Base-by-base conservation (phyloP, 1,140 invertebrate species). In the Caenorhabditis inopinata region DNA sequence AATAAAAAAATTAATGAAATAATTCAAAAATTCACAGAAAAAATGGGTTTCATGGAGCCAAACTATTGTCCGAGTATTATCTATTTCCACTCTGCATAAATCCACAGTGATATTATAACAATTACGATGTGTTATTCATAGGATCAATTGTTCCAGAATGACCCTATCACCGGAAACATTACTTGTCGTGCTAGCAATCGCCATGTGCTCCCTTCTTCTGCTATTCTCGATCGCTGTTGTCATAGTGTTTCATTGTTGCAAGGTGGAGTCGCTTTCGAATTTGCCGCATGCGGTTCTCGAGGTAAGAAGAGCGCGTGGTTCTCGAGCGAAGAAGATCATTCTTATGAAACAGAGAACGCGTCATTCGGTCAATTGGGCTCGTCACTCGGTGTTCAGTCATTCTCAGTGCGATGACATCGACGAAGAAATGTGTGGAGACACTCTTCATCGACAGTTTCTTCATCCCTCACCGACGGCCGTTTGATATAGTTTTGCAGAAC, bases 191-290 rank as follows among this genome's bases (percentile, higher is more conserved):
- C 25, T 78, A 6, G 76, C 76, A 6, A 62, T 78, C 7, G 76
- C 76, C n/a, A 78, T 78, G 76, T 78, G 76, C 23, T 62, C 49
- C 32, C 49, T 78, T n/a, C 53, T 78, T 7, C 49, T 78, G 0
- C 53, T 78, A 5, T 78, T 78, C 53, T 48, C 76, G 25, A 29
- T 78, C 12, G 76, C 76, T 27, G 49, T 53, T 5, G 47, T 68
- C n/a, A 42, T 78, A 5, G 53, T 78, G 3, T 78, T 48, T 38
- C 76, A 53, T 25, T 78, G 76, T 16, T 78, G 76, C 16, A 78
- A 78, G 46, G 76, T 48, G 11, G 35, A 58, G n/a, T 51, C 49
- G 27, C 49, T 78, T 27, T 53, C 62, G 16, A 51, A 78, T 38
- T 42, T 78, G 14, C 76, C 76, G 12, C 49, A 51, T 14, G 53